phyloP scores from a whole-genome alignment of 1,140 invertebrate genomes.

The Forficula auricularia region DNA sequence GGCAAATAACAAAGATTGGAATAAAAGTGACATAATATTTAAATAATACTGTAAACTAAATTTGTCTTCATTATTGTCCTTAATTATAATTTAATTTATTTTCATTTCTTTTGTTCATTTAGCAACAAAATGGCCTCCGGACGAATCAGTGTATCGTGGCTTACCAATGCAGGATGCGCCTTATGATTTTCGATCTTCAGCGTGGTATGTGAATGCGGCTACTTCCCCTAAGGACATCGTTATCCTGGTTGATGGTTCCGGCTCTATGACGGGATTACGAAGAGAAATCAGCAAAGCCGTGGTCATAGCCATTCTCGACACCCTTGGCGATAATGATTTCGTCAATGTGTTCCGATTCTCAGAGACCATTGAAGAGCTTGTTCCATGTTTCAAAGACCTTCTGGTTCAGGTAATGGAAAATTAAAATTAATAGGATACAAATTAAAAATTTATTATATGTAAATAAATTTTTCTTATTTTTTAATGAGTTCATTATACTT shows the following conservation, averaged over 20 bases:
- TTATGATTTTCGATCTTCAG: slow-evolving; percentile 70
- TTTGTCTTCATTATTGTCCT: too few species aligned
- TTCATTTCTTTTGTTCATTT: too few species aligned
- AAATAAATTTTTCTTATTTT: slow-evolving; percentile 4
- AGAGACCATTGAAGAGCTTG: slow-evolving; percentile 52
- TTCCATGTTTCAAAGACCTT: slow-evolving; percentile 72
- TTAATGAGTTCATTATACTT: background rate
- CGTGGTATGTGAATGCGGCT: slow-evolving; percentile 90
- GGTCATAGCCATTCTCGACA: slow-evolving; percentile 74
- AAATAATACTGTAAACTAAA: too few species aligned
- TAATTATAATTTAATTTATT: too few species aligned
- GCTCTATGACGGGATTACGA: slow-evolving; percentile 72
- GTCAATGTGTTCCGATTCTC: slow-evolving; percentile 83
- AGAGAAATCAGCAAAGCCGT: slow-evolving; percentile 72
- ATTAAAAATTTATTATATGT: background rate
- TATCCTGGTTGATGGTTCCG: slow-evolving; percentile 78
- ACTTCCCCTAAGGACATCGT: slow-evolving; percentile 92
- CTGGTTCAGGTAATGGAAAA: slow-evolving; percentile 48
- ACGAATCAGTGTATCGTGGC: slow-evolving; percentile 34
- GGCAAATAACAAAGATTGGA: too few species aligned
- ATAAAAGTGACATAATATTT: too few species aligned
- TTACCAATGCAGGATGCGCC: slow-evolving; percentile 38
- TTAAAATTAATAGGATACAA: background rate
- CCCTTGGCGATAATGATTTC: slow-evolving; percentile 88
- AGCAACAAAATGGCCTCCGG: slow-evolving; percentile 57